Evolutionary conservation across 1,140 invertebrate species (phyloP), one percentile per base, ranked within the genome.

Genomic region (Drosophila kohkoa): DNA sequence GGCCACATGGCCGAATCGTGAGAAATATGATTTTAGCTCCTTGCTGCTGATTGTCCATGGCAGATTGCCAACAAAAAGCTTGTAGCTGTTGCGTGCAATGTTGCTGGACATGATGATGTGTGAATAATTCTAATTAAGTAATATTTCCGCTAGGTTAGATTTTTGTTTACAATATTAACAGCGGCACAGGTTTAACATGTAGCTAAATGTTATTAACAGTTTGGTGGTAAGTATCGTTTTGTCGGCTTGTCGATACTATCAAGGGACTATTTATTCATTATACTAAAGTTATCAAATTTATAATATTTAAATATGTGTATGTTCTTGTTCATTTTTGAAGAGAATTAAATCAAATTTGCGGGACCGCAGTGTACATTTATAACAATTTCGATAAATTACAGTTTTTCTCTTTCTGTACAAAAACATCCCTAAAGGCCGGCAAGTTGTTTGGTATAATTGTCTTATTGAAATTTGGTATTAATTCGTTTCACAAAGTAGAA

Each of bases 11-110:
- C 97, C 97, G 93, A 96, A 98, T 75, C 95, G 94, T 32, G 95
- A 95, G 82, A 97, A 97, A 82, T 97, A 96, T 48, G 95, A 93
- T 78, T 94, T 93, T 13, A 98, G 91, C 78, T 97, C 96, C 15
- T 93, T 92, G 60, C 94, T 93, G 59, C 95, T 93, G 1, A 96
- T 93, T 3, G 96, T 97, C 97, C 96, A 97, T 1, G 96, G 95
- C 28, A 98, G 75, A 85, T 97, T 96, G 45, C 94, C 94, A 15
- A 97, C 93, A 92, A 95, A 96, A n/a, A 97, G 90, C 92, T 95
- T 95, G 59, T 94, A 94, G 15, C 89, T 75, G 60, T 93, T 93
- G 74, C 94, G 77, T 11, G 54, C 75, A 68, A 92, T 52, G 62
- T 59, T 79, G 59, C 62, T 75, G 13, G 88, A 83, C 79, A 78